Percentiles rank a stretch among this genome's conserved stretches.
Evolutionary conservation across 2,888 invertebrate species (phyloP).

Genomic region (Trichogramma evanescens): DNA sequence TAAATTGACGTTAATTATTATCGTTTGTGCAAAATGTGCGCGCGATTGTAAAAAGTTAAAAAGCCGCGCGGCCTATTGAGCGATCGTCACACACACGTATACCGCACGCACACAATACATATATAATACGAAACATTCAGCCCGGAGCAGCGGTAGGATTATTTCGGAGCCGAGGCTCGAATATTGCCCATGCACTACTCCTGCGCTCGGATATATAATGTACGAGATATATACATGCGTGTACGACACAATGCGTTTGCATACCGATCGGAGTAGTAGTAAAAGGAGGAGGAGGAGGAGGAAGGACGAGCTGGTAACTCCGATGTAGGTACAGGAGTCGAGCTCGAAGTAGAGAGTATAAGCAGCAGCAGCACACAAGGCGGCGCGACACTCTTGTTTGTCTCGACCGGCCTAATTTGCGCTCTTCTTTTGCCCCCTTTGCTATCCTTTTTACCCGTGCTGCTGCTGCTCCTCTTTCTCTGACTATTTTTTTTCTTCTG

Average conservation of each 20-base stretch:
- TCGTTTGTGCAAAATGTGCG: background rate
- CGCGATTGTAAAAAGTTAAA: slow-evolving; percentile 2
- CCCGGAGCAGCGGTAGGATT: no score
- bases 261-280: no score
- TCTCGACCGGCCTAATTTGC: background rate
- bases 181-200: no score
- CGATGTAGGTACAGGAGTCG: no score
- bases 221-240: no score
- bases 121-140: no score
- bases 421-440: background rate
- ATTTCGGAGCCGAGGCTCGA: no score
- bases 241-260: no score
- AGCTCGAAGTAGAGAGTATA: background rate
- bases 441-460: slow-evolving; percentile 3
- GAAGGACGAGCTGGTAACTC: no score
- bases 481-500: background rate
- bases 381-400: background rate
- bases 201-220: no score
- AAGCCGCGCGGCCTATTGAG: slow-evolving; percentile 5
- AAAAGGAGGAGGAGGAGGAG: no score
- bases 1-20: slow-evolving; percentile 16
- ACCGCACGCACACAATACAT: background rate
- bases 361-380: no score
- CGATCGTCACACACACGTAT: background rate
- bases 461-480: background rate